phyloP scores from a whole-genome alignment of 1,140 invertebrate species.

The Drosophila obscura region DNA sequence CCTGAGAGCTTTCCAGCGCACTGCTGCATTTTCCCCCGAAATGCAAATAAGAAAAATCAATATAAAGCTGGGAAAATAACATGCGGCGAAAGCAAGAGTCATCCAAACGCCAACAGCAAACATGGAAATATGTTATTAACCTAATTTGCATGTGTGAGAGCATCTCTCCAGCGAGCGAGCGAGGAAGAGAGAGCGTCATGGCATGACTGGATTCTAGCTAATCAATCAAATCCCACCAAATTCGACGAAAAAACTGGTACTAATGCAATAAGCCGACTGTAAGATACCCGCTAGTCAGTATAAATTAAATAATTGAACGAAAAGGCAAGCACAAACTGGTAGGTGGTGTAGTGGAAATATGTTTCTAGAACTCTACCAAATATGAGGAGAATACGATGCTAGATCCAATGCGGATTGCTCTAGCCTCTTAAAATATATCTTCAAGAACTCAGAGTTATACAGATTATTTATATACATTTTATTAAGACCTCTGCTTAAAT shows the following conservation, averaged over 20 bases:
- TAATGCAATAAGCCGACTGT: conserved; percentile 18
- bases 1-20: conserved; percentile 2
- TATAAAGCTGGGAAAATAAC: conserved; percentile 50
- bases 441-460: no score
- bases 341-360: no score
- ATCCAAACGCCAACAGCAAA: conserved; percentile 56
- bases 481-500: no score
- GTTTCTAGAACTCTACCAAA: no score
- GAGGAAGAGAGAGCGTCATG: neutral
- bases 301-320: conserved; percentile 18
- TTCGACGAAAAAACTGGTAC: conserved; percentile 8
- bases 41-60: conserved; percentile 77
- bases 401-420: no score
- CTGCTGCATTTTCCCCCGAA: conserved; percentile 37
- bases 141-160: conserved; percentile 61
- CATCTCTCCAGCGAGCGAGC: neutral
- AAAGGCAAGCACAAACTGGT: no score
- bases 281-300: no score
- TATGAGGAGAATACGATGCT: no score
- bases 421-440: no score
- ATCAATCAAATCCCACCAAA: conserved; percentile 30
- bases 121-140: conserved; percentile 71
- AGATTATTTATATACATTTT: no score
- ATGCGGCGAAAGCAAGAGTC: conserved; percentile 58
- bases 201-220: conserved; percentile 31